Evolutionary conservation across 2,113 vertebrate genomes (phyloP), one percentile per base, ranked within the genome.

Genomic region (Burhinus oedicnemus): DNA sequence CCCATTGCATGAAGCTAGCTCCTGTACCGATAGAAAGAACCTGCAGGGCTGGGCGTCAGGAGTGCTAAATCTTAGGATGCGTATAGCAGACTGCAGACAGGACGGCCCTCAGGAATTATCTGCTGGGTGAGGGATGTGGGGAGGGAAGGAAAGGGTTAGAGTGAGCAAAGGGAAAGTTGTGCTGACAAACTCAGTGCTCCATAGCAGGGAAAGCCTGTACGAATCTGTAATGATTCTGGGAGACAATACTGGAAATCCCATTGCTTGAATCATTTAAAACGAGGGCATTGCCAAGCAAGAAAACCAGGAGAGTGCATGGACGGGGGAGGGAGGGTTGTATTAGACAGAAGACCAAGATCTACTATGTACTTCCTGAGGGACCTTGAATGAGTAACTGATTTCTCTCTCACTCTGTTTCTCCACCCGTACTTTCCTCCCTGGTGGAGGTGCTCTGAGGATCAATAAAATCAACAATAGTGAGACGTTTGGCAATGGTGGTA

Each of bases 31-130:
- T 14, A 89, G 72, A 77, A 90, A 71, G 52, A 52, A 95, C 95
- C 86, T 83, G 87, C 74, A 65, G 83, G 94, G 91, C 92, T 71
- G 54, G 44, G 51, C 0, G n/a, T 92, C 95, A 97, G 77, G 9
- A 79, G 66, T 65, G 10, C 26, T 95, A 88, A 90, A 96, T 95
- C 91, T 94, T 87, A 85, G 62, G 65, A 51, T 70, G 88, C 61
- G 29, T 29, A 70, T 0, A 58, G 66, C 64, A 85, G 27, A 20
- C 36, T 68, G 83, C 65, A 79, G 82, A 42, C 62, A 71, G 54
- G 32, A 87, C 47, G 71, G 45, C 34, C 19, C 6, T 82, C 82
- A 70, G 51, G 68, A 92, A 29, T 62, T 40, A 30, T 86, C 71
- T 93, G 42, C 47, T 42, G 40, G 30, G 25, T 77, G 71, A 90